phyloP scores from a whole-genome alignment of 2,797 vertebrate genomes.

The Paguma larvata region DNA sequence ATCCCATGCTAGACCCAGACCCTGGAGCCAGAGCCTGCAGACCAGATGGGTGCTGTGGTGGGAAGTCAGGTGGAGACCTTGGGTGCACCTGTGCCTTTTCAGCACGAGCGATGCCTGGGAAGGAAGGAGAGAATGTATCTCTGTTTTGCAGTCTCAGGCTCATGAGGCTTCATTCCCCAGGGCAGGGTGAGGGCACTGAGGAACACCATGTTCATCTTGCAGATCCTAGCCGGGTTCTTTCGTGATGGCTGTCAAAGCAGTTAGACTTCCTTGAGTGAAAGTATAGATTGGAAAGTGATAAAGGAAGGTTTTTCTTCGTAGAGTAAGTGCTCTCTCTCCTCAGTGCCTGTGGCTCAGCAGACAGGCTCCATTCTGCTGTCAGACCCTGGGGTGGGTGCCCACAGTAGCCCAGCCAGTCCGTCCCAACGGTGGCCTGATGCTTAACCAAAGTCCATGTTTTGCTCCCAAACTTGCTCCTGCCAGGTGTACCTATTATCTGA shows the following conservation, averaged over 20 bases:
- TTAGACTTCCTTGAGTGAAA: not conserved
- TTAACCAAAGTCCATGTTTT: not conserved
- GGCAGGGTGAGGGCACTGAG: not conserved
- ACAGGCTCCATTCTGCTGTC: not conserved
- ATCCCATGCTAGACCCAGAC: not conserved
- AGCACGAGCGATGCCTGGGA: not conserved
- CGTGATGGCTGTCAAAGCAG: not conserved
- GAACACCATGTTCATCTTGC: no score
- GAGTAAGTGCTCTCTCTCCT: not conserved
- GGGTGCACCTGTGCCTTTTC: not conserved
- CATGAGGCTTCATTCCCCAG: no score
- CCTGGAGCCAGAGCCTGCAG: not conserved
- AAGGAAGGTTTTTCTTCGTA: not conserved
- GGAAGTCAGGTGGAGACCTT: fast-evolving
- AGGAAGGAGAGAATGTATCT: not conserved
- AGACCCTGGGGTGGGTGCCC: fast-evolving
- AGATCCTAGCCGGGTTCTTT: not conserved
- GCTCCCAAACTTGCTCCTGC: not conserved
- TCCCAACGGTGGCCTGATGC: fast-evolving
- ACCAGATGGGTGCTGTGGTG: not conserved
- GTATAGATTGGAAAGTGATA: not conserved
- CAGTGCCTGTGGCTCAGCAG: not conserved
- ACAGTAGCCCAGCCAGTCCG: fast-evolving
- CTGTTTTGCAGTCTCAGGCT: not conserved
- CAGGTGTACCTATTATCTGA: not conserved